phyloP scores from a whole-genome alignment of 2,797 vertebrate species.

The Aplochiton taeniatus region DNA sequence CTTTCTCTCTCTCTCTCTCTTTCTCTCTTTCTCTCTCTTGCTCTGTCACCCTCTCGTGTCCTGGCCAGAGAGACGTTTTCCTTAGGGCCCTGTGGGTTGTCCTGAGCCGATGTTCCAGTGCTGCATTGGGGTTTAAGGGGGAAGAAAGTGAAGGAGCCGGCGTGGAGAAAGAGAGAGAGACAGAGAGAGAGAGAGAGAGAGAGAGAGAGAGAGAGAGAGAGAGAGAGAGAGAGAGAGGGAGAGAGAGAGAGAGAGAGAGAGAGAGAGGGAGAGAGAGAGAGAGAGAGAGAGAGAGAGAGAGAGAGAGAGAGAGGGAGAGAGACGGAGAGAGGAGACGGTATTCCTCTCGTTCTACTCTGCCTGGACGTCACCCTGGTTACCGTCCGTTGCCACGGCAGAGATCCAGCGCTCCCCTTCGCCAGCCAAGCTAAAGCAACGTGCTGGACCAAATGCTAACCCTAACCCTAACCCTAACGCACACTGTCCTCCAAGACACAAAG shows the following conservation, averaged over 20 bases:
- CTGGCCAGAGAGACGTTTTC: slow-evolving; percentile 3
- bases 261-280: background rate
- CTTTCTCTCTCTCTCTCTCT: slow-evolving; percentile 12
- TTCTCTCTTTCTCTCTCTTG: slow-evolving; percentile 3
- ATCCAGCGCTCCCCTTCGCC: too few relatives aligned
- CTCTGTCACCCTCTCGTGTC: background rate
- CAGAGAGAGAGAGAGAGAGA: background rate
- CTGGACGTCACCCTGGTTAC: slow-evolving; percentile 4
- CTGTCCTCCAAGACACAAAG: too few relatives aligned
- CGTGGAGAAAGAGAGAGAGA: slow-evolving; percentile 25
- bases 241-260: background rate
- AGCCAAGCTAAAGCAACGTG: too few relatives aligned
- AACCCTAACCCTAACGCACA: too few relatives aligned
- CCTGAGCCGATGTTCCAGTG: slow-evolving; percentile 33
- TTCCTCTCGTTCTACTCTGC: too few relatives aligned
- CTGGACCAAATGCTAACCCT: too few relatives aligned
- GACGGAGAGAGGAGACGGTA: too few relatives aligned
- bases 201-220: background rate
- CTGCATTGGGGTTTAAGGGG: slow-evolving; percentile 46
- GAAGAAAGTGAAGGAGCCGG: slow-evolving; percentile 44
- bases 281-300: background rate
- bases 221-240: background rate
- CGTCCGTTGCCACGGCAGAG: too few relatives aligned
- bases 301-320: too few relatives aligned
- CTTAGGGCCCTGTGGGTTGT: background rate